phyloP scores from a whole-genome alignment of 2,113 vertebrate species.

The Tamias sibiricus region DNA sequence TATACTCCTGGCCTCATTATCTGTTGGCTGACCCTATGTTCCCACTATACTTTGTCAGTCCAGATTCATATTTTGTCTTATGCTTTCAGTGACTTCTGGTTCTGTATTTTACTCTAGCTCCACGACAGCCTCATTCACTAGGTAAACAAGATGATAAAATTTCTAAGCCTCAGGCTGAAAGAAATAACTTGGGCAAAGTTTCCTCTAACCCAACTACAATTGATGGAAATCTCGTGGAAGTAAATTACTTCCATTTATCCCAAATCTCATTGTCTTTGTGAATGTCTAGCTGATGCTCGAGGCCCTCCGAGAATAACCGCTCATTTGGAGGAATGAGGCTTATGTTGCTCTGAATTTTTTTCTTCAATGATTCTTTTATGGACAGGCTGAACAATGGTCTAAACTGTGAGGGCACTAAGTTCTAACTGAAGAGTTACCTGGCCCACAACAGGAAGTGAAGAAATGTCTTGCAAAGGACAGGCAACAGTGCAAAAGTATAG shows the following conservation, averaged over 20 bases:
- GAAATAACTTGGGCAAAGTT: conserved; percentile 40
- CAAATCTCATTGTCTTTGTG: conserved; percentile 41
- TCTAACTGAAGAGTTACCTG: neutral
- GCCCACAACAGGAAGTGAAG: neutral
- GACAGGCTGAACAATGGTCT: neutral
- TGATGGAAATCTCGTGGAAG: conserved; percentile 27
- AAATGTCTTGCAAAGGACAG: neutral
- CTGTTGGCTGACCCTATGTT: neutral
- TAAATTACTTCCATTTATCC: conserved; percentile 52
- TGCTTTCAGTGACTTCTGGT: neutral
- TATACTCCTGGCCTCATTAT: accelerated
- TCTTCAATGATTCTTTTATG: neutral
- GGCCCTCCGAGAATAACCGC: neutral
- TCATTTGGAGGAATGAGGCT: neutral
- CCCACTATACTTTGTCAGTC: neutral
- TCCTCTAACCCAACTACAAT: neutral
- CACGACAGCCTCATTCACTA: conserved; percentile 15
- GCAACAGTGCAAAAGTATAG: neutral
- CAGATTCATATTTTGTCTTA: neutral
- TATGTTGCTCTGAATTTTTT: neutral
- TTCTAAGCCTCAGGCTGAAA: neutral
- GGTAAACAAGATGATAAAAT: conserved; percentile 64
- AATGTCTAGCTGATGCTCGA: neutral
- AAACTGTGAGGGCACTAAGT: neutral
- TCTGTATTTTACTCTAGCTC: neutral